These are phyloP conservation scores for Danaus chrysippus DNA, from an alignment of 2,888 invertebrate genomes.

Conservation along the genomic window DNA sequence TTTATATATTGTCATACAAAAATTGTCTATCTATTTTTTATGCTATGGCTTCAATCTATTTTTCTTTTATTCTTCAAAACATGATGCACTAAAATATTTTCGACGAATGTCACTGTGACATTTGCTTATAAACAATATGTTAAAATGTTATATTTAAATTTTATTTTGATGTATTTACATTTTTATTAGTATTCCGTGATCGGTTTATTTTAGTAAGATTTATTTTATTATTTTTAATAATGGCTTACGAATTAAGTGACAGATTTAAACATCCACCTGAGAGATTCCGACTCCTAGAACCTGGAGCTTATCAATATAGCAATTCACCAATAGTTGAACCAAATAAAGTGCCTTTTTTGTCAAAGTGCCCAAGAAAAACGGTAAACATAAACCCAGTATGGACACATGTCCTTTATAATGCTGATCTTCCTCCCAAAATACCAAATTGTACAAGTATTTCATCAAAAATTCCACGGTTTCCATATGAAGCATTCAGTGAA, in stretches of 20 bases:
- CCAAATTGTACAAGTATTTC: constrained; percentile 52
- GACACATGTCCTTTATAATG: constrained; percentile 54
- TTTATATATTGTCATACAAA: no score
- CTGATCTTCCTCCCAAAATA: constrained; percentile 39
- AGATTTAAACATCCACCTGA: constrained; percentile 47
- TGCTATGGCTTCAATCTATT: no score
- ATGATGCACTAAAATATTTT: background rate
- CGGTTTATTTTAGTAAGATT: constrained; percentile 8
- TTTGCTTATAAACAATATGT: no score
- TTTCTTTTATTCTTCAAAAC: background rate
- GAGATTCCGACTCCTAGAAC: constrained; percentile 51
- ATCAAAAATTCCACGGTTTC: constrained; percentile 57
- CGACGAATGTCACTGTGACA: background rate
- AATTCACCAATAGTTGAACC: constrained; percentile 27
- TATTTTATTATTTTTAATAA: constrained; percentile 26
- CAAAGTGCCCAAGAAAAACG: constrained; percentile 46
- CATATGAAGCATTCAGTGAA: constrained; percentile 52
- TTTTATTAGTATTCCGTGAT: background rate
- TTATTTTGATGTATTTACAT: constrained; percentile 3
- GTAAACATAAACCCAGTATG: constrained; percentile 39
- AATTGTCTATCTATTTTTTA: no score
- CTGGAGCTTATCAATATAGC: constrained; percentile 54
- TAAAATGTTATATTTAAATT: background rate
- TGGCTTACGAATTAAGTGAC: constrained; percentile 52
- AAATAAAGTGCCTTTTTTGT: constrained; percentile 54